A percentile compares a stretch with the other conserved stretches of the same genome.
phyloP scores from a whole-genome alignment of 2,888 invertebrate genomes.

The Falcaria lacertinaria region DNA sequence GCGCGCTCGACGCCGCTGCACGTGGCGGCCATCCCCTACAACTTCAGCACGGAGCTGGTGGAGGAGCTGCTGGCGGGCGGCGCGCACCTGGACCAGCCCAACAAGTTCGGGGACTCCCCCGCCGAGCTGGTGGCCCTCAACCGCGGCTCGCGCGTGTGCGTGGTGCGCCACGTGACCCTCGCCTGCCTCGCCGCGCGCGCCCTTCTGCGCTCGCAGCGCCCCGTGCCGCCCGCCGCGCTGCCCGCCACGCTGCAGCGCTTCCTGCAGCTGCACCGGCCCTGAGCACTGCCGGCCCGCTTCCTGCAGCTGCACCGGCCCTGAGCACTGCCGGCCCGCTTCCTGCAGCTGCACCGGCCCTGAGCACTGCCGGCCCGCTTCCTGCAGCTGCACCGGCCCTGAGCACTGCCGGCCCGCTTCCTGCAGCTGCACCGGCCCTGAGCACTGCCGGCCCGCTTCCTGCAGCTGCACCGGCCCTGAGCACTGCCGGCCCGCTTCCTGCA shows the following conservation, averaged over 20 bases:
- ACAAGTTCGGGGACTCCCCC: constrained; percentile 86
- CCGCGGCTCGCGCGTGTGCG: constrained; percentile 80
- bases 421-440: no score
- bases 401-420: no score
- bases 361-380: no score
- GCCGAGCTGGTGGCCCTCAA: constrained; percentile 83
- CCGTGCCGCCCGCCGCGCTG: no score
- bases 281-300: constrained; percentile 7
- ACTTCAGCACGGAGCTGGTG: constrained; percentile 78
- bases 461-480: no score
- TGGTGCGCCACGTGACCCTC: constrained; percentile 85
- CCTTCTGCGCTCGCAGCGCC: no score
- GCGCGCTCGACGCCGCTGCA: constrained; percentile 90
- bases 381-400: no score
- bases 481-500: no score
- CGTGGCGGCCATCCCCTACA: constrained; percentile 87
- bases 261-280: constrained; percentile 84
- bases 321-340: background rate
- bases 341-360: background rate
- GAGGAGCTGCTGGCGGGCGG: constrained; percentile 82
- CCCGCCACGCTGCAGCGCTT: constrained; percentile 85
- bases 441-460: no score
- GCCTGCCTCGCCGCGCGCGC: constrained; percentile 91
- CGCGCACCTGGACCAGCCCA: constrained; percentile 92
- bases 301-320: constrained; percentile 1